Conservation (phyloP, 1,140 invertebrate genomes). For the Zaprionus taronus region DNA sequence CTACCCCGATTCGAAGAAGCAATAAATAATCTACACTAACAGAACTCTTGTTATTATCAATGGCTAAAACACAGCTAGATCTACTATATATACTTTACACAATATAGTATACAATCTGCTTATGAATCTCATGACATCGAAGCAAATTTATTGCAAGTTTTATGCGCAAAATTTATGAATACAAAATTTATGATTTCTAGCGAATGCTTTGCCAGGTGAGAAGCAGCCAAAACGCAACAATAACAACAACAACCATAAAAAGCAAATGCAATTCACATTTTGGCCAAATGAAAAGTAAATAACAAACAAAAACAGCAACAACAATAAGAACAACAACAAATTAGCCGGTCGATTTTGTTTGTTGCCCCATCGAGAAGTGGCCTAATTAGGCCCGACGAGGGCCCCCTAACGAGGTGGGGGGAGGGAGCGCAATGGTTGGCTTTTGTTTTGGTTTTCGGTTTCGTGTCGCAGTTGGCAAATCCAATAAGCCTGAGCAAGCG, state of each 20-base stretch:
- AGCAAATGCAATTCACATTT: constrained; percentile 50
- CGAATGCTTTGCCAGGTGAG: constrained; percentile 20
- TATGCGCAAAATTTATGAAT: constrained; percentile 30
- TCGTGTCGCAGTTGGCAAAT: constrained; percentile 52
- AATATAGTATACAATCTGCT: not conserved
- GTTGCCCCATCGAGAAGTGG: constrained; percentile 67
- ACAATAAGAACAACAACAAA: constrained; percentile 28
- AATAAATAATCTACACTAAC: not conserved
- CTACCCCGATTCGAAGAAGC: not conserved
- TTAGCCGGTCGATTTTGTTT: constrained; percentile 63
- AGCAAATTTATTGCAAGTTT: constrained; percentile 15
- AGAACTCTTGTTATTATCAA: not conserved
- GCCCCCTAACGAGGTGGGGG: not conserved
- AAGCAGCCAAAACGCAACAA: not conserved
- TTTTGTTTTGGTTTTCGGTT: constrained; percentile 69
- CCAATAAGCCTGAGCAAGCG: constrained; percentile 2
- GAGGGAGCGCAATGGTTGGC: constrained; percentile 7
- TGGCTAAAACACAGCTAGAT: not conserved
- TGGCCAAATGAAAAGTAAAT: constrained; percentile 58
- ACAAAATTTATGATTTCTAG: constrained; percentile 18
- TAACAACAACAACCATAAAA: constrained; percentile 24
- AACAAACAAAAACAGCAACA: constrained; percentile 52
- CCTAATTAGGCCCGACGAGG: constrained; percentile 61
- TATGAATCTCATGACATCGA: constrained; percentile 18
- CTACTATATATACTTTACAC: not conserved